phyloP scores from a whole-genome alignment of 2,888 invertebrate species.

The Rhogogaster chlorosoma region DNA sequence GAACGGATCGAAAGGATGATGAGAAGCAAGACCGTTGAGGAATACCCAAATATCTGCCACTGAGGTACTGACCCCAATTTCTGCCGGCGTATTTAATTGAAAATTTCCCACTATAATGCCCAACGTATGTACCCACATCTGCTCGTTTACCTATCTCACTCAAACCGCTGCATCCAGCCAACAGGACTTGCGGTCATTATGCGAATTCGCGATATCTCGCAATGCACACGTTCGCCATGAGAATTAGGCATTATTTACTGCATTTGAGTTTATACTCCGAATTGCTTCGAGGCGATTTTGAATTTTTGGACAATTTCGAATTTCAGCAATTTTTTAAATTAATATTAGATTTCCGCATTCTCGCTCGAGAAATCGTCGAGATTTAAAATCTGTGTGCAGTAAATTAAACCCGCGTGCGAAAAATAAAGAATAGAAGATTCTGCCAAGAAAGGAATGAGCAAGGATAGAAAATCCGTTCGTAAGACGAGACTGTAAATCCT shows the following conservation, averaged over 20 bases:
- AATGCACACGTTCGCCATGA: background rate
- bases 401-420: no score
- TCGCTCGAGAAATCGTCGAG: no score
- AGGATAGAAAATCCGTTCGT: no score
- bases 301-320: no score
- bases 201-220: background rate
- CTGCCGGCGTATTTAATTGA: conserved; percentile 7
- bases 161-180: background rate
- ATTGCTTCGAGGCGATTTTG: no score
- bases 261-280: no score
- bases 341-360: no score
- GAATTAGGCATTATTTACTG: no score
- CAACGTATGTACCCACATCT: background rate
- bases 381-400: no score
- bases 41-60: conserved; percentile 33
- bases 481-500: background rate
- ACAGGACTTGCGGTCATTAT: background rate
- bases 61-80: conserved; percentile 24
- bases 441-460: no score
- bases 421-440: no score
- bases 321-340: no score
- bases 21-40: conserved; percentile 13
- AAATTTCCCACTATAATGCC: background rate
- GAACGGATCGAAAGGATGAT: conserved; percentile 46
- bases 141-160: background rate